Conservation (phyloP, 2,888 invertebrate genomes). For the Cephus sareptanus region DNA sequence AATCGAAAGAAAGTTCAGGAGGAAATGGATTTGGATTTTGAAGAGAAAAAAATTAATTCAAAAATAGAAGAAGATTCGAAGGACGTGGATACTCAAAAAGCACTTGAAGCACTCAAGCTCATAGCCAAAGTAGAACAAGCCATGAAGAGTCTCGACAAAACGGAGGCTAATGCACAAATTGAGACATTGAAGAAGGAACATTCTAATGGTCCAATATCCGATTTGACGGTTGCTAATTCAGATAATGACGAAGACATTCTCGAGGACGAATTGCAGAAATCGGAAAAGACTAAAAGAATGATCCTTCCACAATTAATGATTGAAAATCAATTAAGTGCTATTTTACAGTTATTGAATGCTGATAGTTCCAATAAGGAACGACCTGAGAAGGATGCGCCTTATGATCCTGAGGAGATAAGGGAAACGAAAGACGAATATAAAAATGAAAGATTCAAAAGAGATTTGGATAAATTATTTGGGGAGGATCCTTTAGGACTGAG, state of each 20-base stretch:
- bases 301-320: slow-evolving; percentile 29
- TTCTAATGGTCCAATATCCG: slow-evolving; percentile 16
- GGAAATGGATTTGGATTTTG: background rate
- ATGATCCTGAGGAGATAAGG: slow-evolving; percentile 13
- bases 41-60: background rate
- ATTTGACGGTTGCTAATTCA: background rate
- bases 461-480: slow-evolving; percentile 27
- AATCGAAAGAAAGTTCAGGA: slow-evolving; percentile 21
- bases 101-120: slow-evolving; percentile 37
- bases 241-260: slow-evolving; percentile 26
- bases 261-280: slow-evolving; percentile 36
- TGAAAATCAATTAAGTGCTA: slow-evolving; percentile 34
- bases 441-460: slow-evolving; percentile 11
- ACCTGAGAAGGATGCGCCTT: background rate
- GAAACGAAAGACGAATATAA: background rate
- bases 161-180: background rate
- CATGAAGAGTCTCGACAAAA: slow-evolving; percentile 26
- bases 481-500: slow-evolving; percentile 30
- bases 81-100: slow-evolving; percentile 34
- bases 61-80: slow-evolving; percentile 8
- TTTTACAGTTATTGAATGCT: slow-evolving; percentile 33
- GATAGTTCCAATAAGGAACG: slow-evolving; percentile 13
- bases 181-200: background rate
- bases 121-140: slow-evolving; percentile 41
- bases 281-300: slow-evolving; percentile 35